Evolutionary conservation across 2,888 invertebrate species (phyloP).

Genomic region (Synergus umbraculus): DNA sequence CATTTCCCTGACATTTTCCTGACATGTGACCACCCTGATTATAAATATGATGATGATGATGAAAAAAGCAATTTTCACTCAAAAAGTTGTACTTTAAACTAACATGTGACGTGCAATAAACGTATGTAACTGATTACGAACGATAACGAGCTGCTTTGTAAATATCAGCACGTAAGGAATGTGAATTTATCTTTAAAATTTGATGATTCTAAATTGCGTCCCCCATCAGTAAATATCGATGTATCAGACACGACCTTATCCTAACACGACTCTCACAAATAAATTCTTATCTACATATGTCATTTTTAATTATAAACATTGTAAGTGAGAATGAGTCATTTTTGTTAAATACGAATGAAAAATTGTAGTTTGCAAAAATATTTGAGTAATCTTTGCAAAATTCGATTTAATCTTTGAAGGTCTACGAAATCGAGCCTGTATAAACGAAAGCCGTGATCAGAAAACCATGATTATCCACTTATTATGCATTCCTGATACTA

Average conservation of each 20-base stretch:
- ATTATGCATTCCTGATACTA: not conserved
- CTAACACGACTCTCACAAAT: not conserved
- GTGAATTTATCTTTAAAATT: not conserved
- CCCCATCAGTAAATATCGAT: not conserved
- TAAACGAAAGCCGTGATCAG: not conserved
- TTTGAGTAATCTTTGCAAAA: not conserved
- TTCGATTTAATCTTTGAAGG: not conserved
- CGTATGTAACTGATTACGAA: not conserved
- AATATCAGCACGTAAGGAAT: not conserved
- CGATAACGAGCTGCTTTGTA: not conserved
- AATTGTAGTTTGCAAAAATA: too few relatives aligned
- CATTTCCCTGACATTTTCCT: too few relatives aligned
- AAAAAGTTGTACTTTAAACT: not conserved
- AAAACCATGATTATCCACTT: not conserved
- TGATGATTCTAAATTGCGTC: too few relatives aligned
- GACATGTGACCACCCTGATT: too few relatives aligned
- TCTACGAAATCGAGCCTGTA: not conserved
- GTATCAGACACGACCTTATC: not conserved
- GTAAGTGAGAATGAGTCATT: not conserved
- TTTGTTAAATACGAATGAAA: too few relatives aligned
- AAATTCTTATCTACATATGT: not conserved
- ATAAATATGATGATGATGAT: not conserved
- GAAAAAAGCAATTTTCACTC: not conserved
- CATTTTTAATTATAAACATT: conserved; percentile 1
- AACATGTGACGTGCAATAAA: not conserved